Percentiles rank a stretch among this genome's conserved stretches.
phyloP scores from a whole-genome alignment of 2,797 vertebrate species.

The Micropoecilia bifurca region DNA sequence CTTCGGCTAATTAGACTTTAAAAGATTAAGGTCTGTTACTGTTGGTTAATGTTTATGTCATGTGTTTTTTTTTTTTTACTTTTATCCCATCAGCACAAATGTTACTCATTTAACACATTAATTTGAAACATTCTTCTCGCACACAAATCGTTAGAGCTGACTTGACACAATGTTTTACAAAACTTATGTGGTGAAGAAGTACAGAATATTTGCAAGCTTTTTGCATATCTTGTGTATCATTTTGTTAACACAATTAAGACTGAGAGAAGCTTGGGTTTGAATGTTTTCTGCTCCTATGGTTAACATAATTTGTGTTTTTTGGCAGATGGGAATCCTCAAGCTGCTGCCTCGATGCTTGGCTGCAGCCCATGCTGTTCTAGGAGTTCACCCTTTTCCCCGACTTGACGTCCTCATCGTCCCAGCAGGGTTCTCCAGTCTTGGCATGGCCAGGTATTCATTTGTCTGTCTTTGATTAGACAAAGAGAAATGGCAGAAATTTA shows the following conservation, averaged over 20 bases:
- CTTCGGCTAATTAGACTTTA: slow-evolving; percentile 50
- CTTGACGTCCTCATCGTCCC: slow-evolving; percentile 94
- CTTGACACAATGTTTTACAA: not conserved
- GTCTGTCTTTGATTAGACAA: not conserved
- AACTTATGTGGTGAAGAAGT: not conserved
- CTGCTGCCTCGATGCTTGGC: slow-evolving; percentile 89
- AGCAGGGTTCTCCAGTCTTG: slow-evolving; percentile 93
- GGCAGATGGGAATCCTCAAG: slow-evolving; percentile 73
- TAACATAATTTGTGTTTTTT: slow-evolving; percentile 15
- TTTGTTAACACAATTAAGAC: not conserved
- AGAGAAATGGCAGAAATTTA: not conserved
- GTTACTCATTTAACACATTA: slow-evolving; percentile 3
- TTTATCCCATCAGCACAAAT: slow-evolving; percentile 17
- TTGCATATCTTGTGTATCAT: not conserved
- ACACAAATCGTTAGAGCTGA: slow-evolving; percentile 7
- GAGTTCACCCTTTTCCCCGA: slow-evolving; percentile 92
- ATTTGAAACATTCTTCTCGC: slow-evolving; percentile 16
- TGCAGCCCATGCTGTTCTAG: slow-evolving; percentile 86
- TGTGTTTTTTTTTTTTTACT: slow-evolving; percentile 28
- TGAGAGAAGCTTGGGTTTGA: not conserved
- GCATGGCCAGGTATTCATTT: slow-evolving; percentile 92
- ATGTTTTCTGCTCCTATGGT: slow-evolving; percentile 1
- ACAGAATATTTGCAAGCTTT: not conserved
- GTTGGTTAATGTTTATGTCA: slow-evolving; percentile 37
- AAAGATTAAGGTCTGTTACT: slow-evolving; percentile 36